phyloP scores from a whole-genome alignment of 2,113 vertebrate species.

The Petrocephalus zakoni region DNA sequence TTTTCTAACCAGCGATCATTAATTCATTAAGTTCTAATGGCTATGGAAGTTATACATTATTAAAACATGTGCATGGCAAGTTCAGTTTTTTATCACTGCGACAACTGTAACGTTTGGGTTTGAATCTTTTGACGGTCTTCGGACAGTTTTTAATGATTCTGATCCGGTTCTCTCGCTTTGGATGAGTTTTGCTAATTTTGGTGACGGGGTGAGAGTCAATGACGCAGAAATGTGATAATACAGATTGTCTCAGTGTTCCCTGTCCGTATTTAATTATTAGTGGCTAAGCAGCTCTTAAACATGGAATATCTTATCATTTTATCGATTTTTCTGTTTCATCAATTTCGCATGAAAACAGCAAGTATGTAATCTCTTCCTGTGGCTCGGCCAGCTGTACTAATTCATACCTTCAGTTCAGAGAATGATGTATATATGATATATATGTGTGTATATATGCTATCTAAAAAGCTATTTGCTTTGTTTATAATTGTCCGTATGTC shows the following conservation, averaged over 20 bases:
- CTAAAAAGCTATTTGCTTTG: background rate
- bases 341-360: background rate
- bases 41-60: background rate
- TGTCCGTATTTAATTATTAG: background rate
- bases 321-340: background rate
- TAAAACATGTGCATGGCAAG: background rate
- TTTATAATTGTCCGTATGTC: background rate
- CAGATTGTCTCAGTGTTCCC: background rate
- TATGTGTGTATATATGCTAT: background rate
- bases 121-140: background rate
- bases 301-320: background rate
- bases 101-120: background rate
- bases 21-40: background rate
- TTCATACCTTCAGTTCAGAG: background rate
- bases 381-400: background rate
- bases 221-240: background rate
- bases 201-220: background rate
- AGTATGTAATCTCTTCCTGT: background rate
- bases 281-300: background rate
- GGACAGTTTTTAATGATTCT: background rate
- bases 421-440: background rate
- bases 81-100: background rate
- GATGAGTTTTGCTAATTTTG: background rate
- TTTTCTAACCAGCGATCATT: background rate
- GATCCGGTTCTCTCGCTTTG: background rate